Evolutionary conservation across 2,888 invertebrate genomes (phyloP).

Genomic region (Nemapogon koenigi): DNA sequence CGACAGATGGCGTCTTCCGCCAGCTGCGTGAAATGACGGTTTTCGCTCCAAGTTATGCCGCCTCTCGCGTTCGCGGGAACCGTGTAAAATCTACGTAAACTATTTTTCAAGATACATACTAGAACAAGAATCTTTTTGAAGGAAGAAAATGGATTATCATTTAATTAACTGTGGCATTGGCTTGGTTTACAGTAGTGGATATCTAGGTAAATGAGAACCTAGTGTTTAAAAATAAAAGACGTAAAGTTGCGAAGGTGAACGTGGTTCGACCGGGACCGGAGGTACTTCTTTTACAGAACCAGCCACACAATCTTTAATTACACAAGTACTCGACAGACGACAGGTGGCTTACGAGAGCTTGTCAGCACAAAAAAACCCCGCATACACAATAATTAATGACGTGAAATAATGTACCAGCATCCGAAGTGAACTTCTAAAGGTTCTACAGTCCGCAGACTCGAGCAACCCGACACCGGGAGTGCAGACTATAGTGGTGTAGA

Average conservation of each 20-base stretch:
- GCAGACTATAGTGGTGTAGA: conserved; percentile 18
- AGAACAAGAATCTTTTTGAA: no score
- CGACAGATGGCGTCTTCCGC: conserved; percentile 63
- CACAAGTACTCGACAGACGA: conserved; percentile 32
- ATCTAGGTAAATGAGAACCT: not conserved
- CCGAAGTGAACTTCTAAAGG: conserved; percentile 27
- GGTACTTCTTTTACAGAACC: conserved; percentile 31
- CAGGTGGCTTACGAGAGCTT: conserved; percentile 52
- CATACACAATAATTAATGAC: conserved; percentile 58
- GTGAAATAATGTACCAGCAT: conserved; percentile 62
- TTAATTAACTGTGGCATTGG: no score
- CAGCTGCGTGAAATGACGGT: conserved; percentile 56
- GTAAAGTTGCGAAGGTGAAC: conserved; percentile 37
- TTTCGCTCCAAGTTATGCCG: conserved; percentile 28
- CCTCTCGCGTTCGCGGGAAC: conserved; percentile 22
- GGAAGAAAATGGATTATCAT: no score
- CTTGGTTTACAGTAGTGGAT: no score
- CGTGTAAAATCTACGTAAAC: no score
- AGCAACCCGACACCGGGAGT: conserved; percentile 46
- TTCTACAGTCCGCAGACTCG: conserved; percentile 34
- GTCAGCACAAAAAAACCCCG: conserved; percentile 37
- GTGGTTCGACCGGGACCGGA: conserved; percentile 24
- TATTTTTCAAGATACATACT: no score
- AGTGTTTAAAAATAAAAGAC: not conserved
- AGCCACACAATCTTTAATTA: conserved; percentile 46